phyloP scores from a whole-genome alignment of 2,113 vertebrate species.

The Neotragus pygmaeus region DNA sequence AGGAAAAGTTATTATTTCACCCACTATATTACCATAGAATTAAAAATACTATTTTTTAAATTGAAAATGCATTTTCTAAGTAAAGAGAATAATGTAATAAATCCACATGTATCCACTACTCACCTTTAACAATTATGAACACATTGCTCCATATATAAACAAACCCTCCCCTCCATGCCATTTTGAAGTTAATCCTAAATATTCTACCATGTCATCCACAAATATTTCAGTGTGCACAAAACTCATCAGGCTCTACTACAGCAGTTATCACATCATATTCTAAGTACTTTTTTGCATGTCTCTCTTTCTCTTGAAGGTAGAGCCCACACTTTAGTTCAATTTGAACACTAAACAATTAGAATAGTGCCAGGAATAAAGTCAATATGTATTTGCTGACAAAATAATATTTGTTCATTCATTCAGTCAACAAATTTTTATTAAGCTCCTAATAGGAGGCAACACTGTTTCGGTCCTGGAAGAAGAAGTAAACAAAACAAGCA shows the following conservation, averaged over 20 bases:
- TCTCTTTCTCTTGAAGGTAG: neutral
- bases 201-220: neutral
- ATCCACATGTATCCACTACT: neutral
- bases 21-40: neutral
- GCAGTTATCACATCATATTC: neutral
- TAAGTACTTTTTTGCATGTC: neutral
- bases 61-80: neutral
- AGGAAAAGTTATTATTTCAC: neutral
- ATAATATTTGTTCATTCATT: neutral
- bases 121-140: neutral
- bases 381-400: neutral
- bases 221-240: neutral
- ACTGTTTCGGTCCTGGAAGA: neutral
- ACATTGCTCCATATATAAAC: neutral
- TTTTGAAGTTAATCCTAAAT: neutral
- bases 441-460: neutral
- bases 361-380: neutral
- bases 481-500: neutral
- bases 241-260: neutral
- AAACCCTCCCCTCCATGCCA: neutral
- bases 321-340: neutral
- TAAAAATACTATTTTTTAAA: neutral
- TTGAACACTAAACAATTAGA: neutral
- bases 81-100: neutral
- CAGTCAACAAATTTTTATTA: neutral